Evolutionary conservation across 2,888 invertebrate genomes (phyloP).

Genomic region (Scaptomyza parva): DNA sequence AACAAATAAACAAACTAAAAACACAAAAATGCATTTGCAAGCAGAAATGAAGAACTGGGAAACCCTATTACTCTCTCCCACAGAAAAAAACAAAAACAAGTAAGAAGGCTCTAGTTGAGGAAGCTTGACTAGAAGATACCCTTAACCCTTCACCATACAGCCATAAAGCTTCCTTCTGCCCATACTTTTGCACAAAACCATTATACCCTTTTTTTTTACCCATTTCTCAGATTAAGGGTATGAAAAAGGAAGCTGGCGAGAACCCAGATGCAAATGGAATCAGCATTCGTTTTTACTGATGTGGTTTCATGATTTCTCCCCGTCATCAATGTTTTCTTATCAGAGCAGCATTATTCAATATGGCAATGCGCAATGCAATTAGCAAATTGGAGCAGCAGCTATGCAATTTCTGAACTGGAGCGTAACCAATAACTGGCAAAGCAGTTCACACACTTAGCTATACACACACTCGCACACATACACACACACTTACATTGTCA

Average conservation of each 20-base stretch:
- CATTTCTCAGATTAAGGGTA: too few species aligned
- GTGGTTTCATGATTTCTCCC: neutral
- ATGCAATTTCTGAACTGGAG: slow-evolving; percentile 47
- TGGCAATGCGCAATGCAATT: slow-evolving; percentile 43
- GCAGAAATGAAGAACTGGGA: slow-evolving; percentile 24
- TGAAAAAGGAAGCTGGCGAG: neutral
- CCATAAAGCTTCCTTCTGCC: too few species aligned
- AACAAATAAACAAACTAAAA: slow-evolving; percentile 24
- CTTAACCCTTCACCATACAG: too few species aligned
- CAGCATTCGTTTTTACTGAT: neutral
- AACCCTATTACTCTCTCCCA: neutral
- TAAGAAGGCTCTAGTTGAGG: too few species aligned
- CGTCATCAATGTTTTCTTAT: slow-evolving; percentile 41
- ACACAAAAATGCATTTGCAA: slow-evolving; percentile 19
- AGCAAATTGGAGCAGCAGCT: slow-evolving; percentile 52
- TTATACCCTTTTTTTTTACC: too few species aligned
- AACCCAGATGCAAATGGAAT: slow-evolving; percentile 8
- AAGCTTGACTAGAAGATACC: too few species aligned
- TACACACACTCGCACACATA: too few species aligned
- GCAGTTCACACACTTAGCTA: neutral
- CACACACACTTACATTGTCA: neutral
- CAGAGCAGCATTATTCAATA: slow-evolving; percentile 27
- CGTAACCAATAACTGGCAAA: slow-evolving; percentile 34
- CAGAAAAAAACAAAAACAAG: too few species aligned
- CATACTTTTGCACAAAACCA: too few species aligned